These are phyloP conservation scores for Heliconius aoede DNA, from an alignment of 2,888 invertebrate species.

Conservation along the genomic window DNA sequence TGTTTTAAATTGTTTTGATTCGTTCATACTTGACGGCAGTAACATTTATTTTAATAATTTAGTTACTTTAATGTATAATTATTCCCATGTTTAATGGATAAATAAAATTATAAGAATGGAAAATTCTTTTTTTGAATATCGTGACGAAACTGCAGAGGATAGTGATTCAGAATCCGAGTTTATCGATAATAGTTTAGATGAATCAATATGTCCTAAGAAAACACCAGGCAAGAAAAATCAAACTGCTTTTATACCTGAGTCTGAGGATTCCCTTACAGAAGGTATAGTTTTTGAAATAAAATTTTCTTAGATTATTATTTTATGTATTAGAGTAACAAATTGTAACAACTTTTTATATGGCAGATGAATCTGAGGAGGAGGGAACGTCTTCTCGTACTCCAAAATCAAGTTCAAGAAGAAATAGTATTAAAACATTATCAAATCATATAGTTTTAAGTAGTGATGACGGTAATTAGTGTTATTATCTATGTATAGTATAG, in stretches of 20 bases:
- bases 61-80: constrained; percentile 26
- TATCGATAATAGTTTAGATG: constrained; percentile 69
- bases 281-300: constrained; percentile 53
- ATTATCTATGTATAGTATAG: neutral
- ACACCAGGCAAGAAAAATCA: constrained; percentile 60
- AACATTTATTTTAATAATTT: neutral
- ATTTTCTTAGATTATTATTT: neutral
- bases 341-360: neutral
- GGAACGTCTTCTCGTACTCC: constrained; percentile 43
- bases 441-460: constrained; percentile 61
- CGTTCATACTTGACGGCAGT: constrained; percentile 1
- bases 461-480: constrained; percentile 64
- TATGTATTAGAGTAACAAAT: neutral
- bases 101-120: constrained; percentile 59
- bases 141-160: constrained; percentile 59
- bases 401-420: constrained; percentile 53
- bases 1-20: constrained; percentile 34
- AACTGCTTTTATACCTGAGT: constrained; percentile 73
- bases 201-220: constrained; percentile 60
- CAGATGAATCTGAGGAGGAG: constrained; percentile 58
- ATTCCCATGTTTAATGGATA: constrained; percentile 3
- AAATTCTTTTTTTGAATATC: constrained; percentile 75
- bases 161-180: constrained; percentile 69
- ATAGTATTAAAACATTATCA: constrained; percentile 51
- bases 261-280: constrained; percentile 67